phyloP scores from a whole-genome alignment of 2,888 invertebrate species.

The Didymodactylos carnosus region DNA sequence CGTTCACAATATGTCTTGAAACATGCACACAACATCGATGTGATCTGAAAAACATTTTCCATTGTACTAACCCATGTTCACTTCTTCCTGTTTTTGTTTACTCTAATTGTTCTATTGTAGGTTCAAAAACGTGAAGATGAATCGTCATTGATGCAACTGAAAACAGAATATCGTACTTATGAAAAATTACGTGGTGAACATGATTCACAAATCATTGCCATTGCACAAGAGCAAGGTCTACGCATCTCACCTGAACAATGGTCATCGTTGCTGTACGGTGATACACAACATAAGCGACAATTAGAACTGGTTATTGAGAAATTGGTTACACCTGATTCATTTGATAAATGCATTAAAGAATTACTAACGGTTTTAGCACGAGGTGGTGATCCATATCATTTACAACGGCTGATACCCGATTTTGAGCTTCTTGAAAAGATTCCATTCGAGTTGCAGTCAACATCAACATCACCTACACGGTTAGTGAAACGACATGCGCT shows the following conservation, averaged over 20 bases:
- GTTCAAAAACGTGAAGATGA: slow-evolving; percentile 86
- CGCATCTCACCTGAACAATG: slow-evolving; percentile 94
- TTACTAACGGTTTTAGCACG: not conserved
- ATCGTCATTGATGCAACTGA: slow-evolving; percentile 88
- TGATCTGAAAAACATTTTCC: too few relatives aligned
- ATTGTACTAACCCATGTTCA: not conserved
- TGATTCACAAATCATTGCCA: slow-evolving; percentile 92
- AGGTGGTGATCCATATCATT: not conserved
- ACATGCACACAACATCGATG: too few relatives aligned
- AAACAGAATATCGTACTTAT: slow-evolving; percentile 85
- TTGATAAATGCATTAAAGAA: not conserved
- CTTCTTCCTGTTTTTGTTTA: too few relatives aligned
- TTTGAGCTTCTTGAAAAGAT: not conserved
- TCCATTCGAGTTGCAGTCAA: too few relatives aligned
- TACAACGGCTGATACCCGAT: not conserved
- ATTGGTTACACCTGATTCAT: slow-evolving; percentile 15
- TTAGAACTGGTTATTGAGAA: slow-evolving; percentile 57
- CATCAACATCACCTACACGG: too few relatives aligned
- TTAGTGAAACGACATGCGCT: too few relatives aligned
- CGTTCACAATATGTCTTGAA: too few relatives aligned
- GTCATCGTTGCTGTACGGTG: slow-evolving; percentile 86
- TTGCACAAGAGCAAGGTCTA: slow-evolving; percentile 62
- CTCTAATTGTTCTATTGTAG: too few relatives aligned
- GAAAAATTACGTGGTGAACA: slow-evolving; percentile 79
- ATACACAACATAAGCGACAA: slow-evolving; percentile 78